Base-by-base conservation (phyloP, 2,797 vertebrate species). In the Spinibarbus caldwelli region DNA sequence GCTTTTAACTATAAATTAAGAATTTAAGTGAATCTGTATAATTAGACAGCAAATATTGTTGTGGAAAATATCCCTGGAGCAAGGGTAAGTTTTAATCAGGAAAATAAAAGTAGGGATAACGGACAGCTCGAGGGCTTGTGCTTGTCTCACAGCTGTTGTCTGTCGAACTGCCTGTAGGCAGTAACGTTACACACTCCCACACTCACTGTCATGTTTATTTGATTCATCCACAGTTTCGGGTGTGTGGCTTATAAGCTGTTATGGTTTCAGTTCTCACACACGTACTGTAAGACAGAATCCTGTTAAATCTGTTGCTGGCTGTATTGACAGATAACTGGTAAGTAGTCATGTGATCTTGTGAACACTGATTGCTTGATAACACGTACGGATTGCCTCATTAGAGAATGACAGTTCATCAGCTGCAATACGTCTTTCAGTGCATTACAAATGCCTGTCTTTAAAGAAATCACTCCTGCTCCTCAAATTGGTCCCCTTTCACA, bases 51-150 rank as follows among this genome's bases (percentile, higher is more conserved):
- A n/a, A 34, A 34, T 62, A n/a, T 62, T 62, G 26, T n/a, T 73
- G 26, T n/a, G 8, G 54, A 62, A n/a, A 31, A 73, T 23, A 62
- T 73, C 54, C 80, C 80, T n/a, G 7, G 0, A 80, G 36, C 29
- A 41, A 15, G 17, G 34, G 15, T 26, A 76, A 36, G 78, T 45
- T 80, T n/a, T 68, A 21, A 75, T 59, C 57, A 54, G 21, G 43
- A 89, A 84, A 90, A 85, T 54, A 23, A 31, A 88, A 34, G 88
- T 90, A 90, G 87, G 87, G 90, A 87, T 90, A 94, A 94, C 91
- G 89, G 90, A 76, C 91, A 92, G 94, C 94, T 95, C 91, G 85
- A 34, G 91, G 76, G 89, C 87, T 87, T 17, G 19, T 84, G 85
- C 76, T 57, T 67, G 81, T 12, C 66, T 91, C 85, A 82, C 70